These are phyloP conservation scores for Drosophila subpulchrella DNA, from an alignment of 1,140 invertebrate species.

Conservation along the genomic window DNA sequence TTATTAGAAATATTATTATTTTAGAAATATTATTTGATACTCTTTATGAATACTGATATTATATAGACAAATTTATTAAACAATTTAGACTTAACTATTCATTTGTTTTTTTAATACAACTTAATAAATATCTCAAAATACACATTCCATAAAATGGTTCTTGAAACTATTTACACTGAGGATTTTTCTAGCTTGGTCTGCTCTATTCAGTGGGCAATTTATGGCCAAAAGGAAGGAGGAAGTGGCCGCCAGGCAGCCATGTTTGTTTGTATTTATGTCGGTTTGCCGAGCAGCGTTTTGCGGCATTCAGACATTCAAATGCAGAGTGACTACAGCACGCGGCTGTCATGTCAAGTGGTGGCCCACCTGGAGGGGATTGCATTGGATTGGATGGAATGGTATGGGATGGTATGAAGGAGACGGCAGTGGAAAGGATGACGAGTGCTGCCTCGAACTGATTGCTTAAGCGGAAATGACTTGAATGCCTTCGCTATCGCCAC, in stretches of 20 bases:
- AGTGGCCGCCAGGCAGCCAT: slow-evolving; percentile 66
- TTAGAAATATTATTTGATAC: too few relatives aligned
- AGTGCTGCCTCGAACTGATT: slow-evolving; percentile 63
- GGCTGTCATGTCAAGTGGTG: slow-evolving; percentile 68
- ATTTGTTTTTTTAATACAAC: too few relatives aligned
- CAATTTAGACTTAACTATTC: too few relatives aligned
- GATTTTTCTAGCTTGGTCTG: too few relatives aligned
- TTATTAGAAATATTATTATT: too few relatives aligned
- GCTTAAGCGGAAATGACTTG: slow-evolving; percentile 82
- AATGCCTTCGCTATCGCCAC: slow-evolving; percentile 61
- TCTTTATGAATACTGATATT: too few relatives aligned
- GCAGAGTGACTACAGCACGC: slow-evolving; percentile 54
- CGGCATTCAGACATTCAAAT: slow-evolving; percentile 77
- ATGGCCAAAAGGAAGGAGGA: slow-evolving; percentile 17
- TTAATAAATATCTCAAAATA: neutral
- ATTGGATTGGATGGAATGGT: neutral
- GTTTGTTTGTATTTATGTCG: slow-evolving; percentile 81
- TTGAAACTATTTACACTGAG: neutral
- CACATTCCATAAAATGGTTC: neutral
- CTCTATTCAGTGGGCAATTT: slow-evolving; percentile 19
- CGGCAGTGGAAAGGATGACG: slow-evolving; percentile 20
- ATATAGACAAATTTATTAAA: too few relatives aligned
- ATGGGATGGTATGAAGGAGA: neutral
- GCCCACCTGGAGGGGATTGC: slow-evolving; percentile 23
- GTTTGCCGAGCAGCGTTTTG: slow-evolving; percentile 76